Conservation (phyloP, 2,888 invertebrate species). For the Digitonthophagus gazella region DNA sequence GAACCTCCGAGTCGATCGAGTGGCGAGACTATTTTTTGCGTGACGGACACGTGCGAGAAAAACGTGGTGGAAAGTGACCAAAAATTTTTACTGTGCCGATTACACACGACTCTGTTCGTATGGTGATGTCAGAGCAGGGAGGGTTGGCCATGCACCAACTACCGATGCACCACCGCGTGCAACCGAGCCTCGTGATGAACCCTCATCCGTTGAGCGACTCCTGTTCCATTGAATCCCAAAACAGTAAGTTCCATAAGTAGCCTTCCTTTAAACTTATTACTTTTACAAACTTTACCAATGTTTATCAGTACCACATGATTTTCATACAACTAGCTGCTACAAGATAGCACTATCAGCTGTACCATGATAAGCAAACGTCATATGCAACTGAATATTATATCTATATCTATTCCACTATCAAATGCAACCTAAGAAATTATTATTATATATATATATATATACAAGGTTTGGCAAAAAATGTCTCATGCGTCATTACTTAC, state of each 20-base stretch:
- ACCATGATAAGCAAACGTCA: no score
- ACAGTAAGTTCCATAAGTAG: slow-evolving; percentile 51
- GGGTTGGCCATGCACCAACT: slow-evolving; percentile 65
- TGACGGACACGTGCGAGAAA: background rate
- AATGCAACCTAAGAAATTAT: no score
- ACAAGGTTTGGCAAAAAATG: no score
- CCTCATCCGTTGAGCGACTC: slow-evolving; percentile 47
- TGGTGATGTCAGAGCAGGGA: slow-evolving; percentile 67
- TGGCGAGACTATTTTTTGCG: background rate
- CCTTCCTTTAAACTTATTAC: no score
- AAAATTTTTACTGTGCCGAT: slow-evolving; percentile 34
- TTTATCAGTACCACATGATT: no score
- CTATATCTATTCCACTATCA: no score
- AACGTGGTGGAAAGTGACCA: background rate
- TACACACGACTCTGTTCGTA: slow-evolving; percentile 48
- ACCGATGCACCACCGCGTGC: slow-evolving; percentile 57
- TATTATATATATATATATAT: no score
- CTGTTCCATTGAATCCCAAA: slow-evolving; percentile 48
- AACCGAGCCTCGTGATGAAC: slow-evolving; percentile 63
- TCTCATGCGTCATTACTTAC: no score
- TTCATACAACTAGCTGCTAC: no score
- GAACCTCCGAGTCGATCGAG: slow-evolving; percentile 9
- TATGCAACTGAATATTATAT: no score
- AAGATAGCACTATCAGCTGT: no score
- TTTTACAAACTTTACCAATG: no score